Percentiles rank a stretch among this genome's conserved stretches.
Evolutionary conservation across 2,797 vertebrate species (phyloP).

Genomic region (Allobates femoralis): DNA sequence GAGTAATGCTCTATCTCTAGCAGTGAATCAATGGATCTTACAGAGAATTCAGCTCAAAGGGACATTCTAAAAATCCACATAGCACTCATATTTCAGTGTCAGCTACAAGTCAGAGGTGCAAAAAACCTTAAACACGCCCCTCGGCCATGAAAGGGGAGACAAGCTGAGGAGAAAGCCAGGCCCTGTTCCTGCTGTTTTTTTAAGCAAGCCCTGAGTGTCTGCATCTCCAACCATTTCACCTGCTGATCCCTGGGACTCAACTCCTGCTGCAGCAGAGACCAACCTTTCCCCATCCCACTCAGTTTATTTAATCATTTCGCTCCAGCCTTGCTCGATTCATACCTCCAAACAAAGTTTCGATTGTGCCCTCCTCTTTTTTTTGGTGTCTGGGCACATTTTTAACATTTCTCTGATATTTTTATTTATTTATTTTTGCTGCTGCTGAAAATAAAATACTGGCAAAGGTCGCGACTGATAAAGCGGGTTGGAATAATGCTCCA

Average conservation of each 20-base stretch:
- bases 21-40: conserved; percentile 57
- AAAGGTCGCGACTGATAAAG: background rate
- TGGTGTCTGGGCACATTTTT: conserved; percentile 45
- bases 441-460: conserved; percentile 6
- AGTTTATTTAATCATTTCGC: conserved; percentile 55
- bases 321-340: conserved; percentile 35
- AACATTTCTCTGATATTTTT: conserved; percentile 49
- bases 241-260: conserved; percentile 94
- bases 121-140: conserved; percentile 57
- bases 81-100: conserved; percentile 66
- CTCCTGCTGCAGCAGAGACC: conserved; percentile 47
- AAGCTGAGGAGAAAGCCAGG: conserved; percentile 50
- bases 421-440: background rate
- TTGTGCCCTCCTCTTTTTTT: conserved; percentile 18
- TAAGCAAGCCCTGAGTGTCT: conserved; percentile 30
- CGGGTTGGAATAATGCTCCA: conserved; percentile 24
- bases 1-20: conserved; percentile 48
- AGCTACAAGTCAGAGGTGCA: conserved; percentile 62
- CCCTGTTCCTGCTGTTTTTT: conserved; percentile 48
- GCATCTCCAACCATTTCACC: conserved; percentile 88
- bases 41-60: conserved; percentile 66
- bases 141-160: conserved; percentile 53
- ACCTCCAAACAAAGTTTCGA: conserved; percentile 52
- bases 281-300: conserved; percentile 35
- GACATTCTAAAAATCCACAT: conserved; percentile 64